Evolutionary conservation across 64 coral and sea anemone genomes (phyloP).

Genomic region (Acropora tenuis): DNA sequence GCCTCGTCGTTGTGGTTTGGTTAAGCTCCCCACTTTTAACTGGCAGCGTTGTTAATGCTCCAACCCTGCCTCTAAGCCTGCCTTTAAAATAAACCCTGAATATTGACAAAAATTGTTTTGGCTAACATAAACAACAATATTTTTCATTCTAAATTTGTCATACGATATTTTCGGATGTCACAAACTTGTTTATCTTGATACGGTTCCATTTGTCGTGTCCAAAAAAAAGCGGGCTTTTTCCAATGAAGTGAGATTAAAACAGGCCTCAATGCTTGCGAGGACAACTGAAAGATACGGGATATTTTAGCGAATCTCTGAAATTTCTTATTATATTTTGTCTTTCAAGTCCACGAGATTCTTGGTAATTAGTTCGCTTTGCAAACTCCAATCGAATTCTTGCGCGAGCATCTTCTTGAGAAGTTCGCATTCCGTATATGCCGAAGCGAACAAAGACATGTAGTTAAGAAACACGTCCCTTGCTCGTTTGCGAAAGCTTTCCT

Average conservation of each 20-base stretch:
- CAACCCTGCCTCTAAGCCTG: too few species aligned
- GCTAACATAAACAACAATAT: too few species aligned
- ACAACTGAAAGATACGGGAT: neutral
- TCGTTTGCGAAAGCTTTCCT: conserved; percentile 10
- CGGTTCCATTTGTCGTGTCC: conserved; percentile 25
- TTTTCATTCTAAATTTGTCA: neutral
- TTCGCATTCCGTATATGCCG: conserved; percentile 20
- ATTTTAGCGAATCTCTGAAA: neutral
- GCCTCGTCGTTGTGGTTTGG: too few species aligned
- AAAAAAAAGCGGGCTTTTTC: conserved; percentile 16
- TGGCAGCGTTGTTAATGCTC: too few species aligned
- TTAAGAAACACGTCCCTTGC: conserved; percentile 12
- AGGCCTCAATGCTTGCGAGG: neutral
- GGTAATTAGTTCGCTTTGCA: neutral
- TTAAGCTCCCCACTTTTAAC: too few species aligned
- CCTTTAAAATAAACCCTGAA: too few species aligned
- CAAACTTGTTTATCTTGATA: neutral
- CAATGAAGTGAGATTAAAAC: conserved; percentile 4
- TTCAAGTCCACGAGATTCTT: conserved; percentile 1
- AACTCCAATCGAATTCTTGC: conserved; percentile 2
- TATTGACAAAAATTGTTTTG: too few species aligned
- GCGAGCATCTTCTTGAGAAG: conserved; percentile 31
- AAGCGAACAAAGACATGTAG: conserved; percentile 30
- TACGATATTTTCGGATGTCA: neutral
- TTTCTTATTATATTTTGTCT: neutral